Evolutionary conservation across 1,140 invertebrate species (phyloP).

Genomic region (Drosophila watanabei): DNA sequence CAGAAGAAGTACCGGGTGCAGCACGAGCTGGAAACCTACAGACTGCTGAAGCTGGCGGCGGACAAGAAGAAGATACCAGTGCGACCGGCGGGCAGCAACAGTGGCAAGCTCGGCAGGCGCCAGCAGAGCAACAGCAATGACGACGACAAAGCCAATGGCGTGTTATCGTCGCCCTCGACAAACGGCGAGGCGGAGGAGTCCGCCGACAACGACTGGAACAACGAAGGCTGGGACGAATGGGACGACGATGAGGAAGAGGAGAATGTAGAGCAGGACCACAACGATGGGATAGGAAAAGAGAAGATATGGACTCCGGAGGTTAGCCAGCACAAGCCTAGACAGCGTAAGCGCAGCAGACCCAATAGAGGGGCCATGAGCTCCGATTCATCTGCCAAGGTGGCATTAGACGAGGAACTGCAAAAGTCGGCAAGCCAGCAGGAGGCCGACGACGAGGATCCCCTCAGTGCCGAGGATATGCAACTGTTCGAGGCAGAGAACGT

Average conservation of each 20-base stretch:
- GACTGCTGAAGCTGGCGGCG: conserved; percentile 90
- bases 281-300: conserved; percentile 13
- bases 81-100: conserved; percentile 60
- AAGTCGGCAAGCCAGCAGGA: conserved; percentile 67
- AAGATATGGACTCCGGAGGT: neutral
- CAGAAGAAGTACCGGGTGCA: conserved; percentile 95
- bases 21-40: conserved; percentile 92
- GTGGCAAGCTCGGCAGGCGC: conserved; percentile 45
- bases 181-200: conserved; percentile 7
- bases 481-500: conserved; percentile 95
- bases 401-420: conserved; percentile 76
- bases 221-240: conserved; percentile 66
- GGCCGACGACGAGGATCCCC: conserved; percentile 86
- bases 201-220: conserved; percentile 64
- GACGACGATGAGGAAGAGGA: conserved; percentile 48
- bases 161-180: neutral
- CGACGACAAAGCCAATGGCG: conserved; percentile 3
- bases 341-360: conserved; percentile 53
- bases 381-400: conserved; percentile 72
- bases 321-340: conserved; percentile 40
- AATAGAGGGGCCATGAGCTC: conserved; percentile 14
- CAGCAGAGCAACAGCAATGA: conserved; percentile 23
- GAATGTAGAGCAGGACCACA: conserved; percentile 2
- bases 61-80: conserved; percentile 85
- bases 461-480: conserved; percentile 95